Evolutionary conservation across 2,797 vertebrate genomes (phyloP), one percentile per base, ranked within the genome.

Genomic region (Syndactyla subalaris): DNA sequence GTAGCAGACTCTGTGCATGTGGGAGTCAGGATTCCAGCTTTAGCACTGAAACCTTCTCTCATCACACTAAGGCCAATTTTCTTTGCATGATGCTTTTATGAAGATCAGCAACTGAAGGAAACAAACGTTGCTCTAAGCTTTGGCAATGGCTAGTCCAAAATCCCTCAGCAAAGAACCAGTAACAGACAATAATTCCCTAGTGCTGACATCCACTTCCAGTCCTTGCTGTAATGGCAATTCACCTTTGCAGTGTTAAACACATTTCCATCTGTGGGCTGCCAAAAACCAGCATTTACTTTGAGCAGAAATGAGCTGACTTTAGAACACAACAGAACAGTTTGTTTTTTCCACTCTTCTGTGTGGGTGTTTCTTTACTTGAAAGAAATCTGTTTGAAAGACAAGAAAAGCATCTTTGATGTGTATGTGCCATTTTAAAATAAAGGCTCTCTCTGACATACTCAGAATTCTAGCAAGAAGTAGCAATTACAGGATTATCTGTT

Each of bases 401-500:
- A 85, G 78, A 82, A 91, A 96, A 95, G 59, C 34, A 86, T 78
- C 95, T 98, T 97, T 97, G 96, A 97, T 97, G 96, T 89, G 12
- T 38, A 73, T 76, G 78, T 80, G 91, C 65, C 83, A 88, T 93
- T 95, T 95, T 80, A 96, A 96, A 97, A 94, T 94, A 93, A 96
- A 57, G 72, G 27, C 90, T 93, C 65, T 73, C 78, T 91, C 93
- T 95, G 88, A 91, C 49, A 68, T 59, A 85, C 59, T 81, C 68
- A 84, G 65, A 97, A 85, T 92, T 96, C 95, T 93, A 87, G 86
- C 68, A 95, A 96, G 93, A 97, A 97, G 87, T 75, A 93, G 89
- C 95, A 97, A 98, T 98, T 98, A 98, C 55, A 89, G 97, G 96
- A 97, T 98, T 98, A 98, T 92, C 79, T 87, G 65, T 68, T 78